Base-by-base conservation (phyloP, 1,140 invertebrate species). In the Cydia fagiglandana region DNA sequence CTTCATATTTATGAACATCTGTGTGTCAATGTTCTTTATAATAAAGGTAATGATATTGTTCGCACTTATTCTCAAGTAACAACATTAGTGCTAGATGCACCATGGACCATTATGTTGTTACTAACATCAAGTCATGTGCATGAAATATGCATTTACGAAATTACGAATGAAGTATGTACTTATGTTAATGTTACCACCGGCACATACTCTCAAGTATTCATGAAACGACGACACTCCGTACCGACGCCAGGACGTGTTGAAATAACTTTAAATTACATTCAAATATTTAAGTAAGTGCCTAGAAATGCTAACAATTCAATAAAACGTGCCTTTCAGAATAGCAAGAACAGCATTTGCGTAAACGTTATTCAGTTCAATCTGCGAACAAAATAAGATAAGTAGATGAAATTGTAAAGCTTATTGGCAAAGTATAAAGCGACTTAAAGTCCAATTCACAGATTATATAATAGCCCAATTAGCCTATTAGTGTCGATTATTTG, bases 161-260 rank as follows among this genome's bases (percentile, higher is more conserved):
- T 30, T 30, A 30, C 30, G 30, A 30, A 4, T 53, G 6, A 45
- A 45, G 9, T 45, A 45, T 10, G 1, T 28, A 30, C 30, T 4
- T 10, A 61, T 24, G 56, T 20, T 24, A 61, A 20, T 61, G 15
- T 15, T 20, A 24, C 17, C 56, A 20, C 9, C 56, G 17, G n/a
- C 56, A 61, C 56, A n/a, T 20, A 61, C 17, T 61, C 56, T 61
- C n/a, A n/a, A 61, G 56, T 61, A 61, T 61, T 61, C 56, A 61
- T 61, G 17, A 20, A 61, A 61, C 17, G 56, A 20, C n/a, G 56
- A n/a, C 56, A 53, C 15, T 53, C 0, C 56, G 56, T 61, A 20
- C 17, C 17, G 17, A 20, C 56, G 17, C 15, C n/a, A 20, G 9
- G 56, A 20, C 56, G 56, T 20, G 56, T 61, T 24, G 56, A 61